Conservation (phyloP, 2,113 vertebrate genomes). For the Colaptes auratus region DNA sequence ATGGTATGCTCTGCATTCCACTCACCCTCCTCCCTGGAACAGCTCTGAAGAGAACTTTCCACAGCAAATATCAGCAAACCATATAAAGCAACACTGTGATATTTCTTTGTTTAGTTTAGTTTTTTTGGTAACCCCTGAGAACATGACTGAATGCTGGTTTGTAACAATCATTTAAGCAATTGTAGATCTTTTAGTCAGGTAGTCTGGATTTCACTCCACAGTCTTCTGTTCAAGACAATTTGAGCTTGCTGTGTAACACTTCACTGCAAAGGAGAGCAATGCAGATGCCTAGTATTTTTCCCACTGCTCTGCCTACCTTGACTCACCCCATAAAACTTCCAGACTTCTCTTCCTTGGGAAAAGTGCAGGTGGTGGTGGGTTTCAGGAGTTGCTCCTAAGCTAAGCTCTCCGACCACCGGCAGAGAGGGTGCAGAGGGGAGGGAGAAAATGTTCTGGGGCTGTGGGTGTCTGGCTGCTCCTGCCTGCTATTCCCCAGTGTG, state of each 20-base stretch:
- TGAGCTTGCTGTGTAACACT: neutral
- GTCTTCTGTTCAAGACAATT: neutral
- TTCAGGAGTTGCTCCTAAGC: neutral
- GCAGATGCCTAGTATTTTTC: neutral
- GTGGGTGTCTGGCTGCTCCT: neutral
- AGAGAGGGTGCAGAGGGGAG: neutral
- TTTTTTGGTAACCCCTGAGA: neutral
- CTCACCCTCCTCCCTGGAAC: neutral
- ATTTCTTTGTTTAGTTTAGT: neutral
- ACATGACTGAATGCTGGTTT: neutral
- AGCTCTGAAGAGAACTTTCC: neutral
- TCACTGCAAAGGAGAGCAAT: neutral
- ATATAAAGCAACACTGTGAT: neutral
- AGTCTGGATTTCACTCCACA: neutral
- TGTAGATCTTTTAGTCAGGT: neutral
- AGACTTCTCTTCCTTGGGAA: neutral
- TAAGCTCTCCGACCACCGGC: neutral
- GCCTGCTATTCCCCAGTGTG: neutral
- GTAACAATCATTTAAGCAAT: neutral
- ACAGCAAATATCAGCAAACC: neutral
- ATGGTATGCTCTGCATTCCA: neutral
- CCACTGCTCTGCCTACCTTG: neutral
- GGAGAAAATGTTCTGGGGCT: neutral
- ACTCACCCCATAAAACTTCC: constrained; percentile 25
- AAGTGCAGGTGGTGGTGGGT: neutral